A percentile compares a stretch with the other conserved stretches of the same genome.
Conservation (phyloP, 2,113 vertebrate species). For the Saguinus midas region DNA sequence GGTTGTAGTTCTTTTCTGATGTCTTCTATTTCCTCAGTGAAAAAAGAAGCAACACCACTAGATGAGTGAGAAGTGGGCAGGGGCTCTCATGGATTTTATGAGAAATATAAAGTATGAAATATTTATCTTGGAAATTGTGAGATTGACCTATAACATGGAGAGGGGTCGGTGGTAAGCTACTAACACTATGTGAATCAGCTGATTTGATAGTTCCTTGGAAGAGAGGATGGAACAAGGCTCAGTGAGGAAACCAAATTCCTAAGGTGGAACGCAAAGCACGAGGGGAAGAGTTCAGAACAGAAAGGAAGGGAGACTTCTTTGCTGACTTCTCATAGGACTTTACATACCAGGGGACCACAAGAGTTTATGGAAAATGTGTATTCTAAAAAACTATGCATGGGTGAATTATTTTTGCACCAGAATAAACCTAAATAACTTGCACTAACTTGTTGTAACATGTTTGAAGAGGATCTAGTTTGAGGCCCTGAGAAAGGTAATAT, state of each 20-base stretch:
- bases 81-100: not conserved
- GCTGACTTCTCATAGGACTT: not conserved
- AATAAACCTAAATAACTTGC: not conserved
- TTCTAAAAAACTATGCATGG: not conserved
- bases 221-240: not conserved
- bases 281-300: accelerated
- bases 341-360: not conserved
- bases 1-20: not conserved
- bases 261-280: not conserved
- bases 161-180: not conserved
- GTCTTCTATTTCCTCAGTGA: not conserved
- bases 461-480: not conserved
- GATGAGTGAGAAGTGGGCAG: not conserved
- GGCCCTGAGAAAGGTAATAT: not conserved
- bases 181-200: not conserved
- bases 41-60: not conserved
- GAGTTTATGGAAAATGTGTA: not conserved
- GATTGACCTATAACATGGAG: not conserved
- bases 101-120: not conserved
- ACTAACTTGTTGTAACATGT: not conserved
- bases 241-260: not conserved
- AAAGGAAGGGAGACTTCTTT: not conserved
- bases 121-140: not conserved
- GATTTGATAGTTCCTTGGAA: not conserved
- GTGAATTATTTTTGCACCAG: not conserved